Conservation (phyloP, 2,888 invertebrate genomes). For the Axea sp. region DNA sequence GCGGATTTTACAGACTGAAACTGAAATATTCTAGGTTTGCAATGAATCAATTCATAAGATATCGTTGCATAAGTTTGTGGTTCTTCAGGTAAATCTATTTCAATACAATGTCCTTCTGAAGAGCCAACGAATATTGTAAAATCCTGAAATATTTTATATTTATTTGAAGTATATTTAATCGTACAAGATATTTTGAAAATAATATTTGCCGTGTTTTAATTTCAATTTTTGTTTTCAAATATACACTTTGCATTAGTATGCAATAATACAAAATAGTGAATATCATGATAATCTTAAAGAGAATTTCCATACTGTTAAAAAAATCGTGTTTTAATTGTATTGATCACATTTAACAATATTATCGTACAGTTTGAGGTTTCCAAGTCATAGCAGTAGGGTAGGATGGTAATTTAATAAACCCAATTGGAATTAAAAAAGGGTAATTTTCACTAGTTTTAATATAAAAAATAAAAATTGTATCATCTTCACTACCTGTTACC, state of each 20-base stretch:
- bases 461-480: constrained; percentile 85
- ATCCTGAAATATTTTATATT: constrained; percentile 73
- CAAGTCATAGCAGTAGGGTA: constrained; percentile 85
- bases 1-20: constrained; percentile 83
- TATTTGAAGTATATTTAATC: too few species aligned
- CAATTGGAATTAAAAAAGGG: constrained; percentile 83
- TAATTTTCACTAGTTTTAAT: constrained; percentile 75
- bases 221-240: too few species aligned
- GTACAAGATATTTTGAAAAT: too few species aligned
- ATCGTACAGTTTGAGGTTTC: constrained; percentile 82
- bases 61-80: constrained; percentile 79
- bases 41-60: constrained; percentile 78
- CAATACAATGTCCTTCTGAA: constrained; percentile 81
- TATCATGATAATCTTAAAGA: too few species aligned
- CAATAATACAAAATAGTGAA: too few species aligned
- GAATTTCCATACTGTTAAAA: too few species aligned
- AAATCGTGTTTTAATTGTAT: too few species aligned
- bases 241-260: too few species aligned
- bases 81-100: constrained; percentile 80
- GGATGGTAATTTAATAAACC: constrained; percentile 84
- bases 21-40: constrained; percentile 76
- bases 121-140: constrained; percentile 81
- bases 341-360: too few species aligned
- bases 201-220: too few species aligned
- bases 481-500: constrained; percentile 85